Base-by-base conservation (phyloP, 2,888 invertebrate genomes). In the Poecilus cupreus region DNA sequence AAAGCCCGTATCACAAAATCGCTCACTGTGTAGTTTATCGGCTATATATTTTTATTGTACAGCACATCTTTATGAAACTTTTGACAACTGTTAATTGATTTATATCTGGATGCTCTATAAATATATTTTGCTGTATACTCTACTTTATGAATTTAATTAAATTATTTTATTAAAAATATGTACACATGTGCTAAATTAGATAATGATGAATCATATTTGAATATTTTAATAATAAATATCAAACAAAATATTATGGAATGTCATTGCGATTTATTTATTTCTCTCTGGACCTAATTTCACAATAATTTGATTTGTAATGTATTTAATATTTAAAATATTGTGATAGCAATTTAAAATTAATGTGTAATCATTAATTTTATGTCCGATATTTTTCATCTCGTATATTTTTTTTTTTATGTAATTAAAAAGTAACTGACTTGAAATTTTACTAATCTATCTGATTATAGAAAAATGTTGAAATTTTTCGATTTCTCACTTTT, bases 1-100 rank as follows among this genome's bases (percentile, higher is more conserved):
- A 46, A 76, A 76, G 26, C 26, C 20, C 13, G 51, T 72, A 72
- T 72, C 43, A 46, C 46, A 18, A 22, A 72, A 72, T 72, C 72
- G 43, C 72, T 70, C 32, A 13, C 46, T 26, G 24, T 18, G 24
- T 46, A 46, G 20, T 43, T 22, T 43, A 72, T 46, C 46, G 16
- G 18, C 32, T 32, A 68, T 68, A 68, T 68, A 37, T 68, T 68
- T 37, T 37, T 68, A 68, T 68, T 68, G 60, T 68, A 32, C 18
- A 32, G 64, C 64, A 68, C 37, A 68, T 68, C 64, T 37, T 68
- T 32, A 68, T 68, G 32, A 68, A 37, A 68, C 37, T 51, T 51
- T 51, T 46, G 51, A 51, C 51, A 51, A 18, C 16, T 68, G 32
- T 32, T 37, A 68, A 68, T 68, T 37, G 64, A 60, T 60, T 60